Evolutionary conservation across 2,113 vertebrate species (phyloP).

Genomic region (Lanius collurio): DNA sequence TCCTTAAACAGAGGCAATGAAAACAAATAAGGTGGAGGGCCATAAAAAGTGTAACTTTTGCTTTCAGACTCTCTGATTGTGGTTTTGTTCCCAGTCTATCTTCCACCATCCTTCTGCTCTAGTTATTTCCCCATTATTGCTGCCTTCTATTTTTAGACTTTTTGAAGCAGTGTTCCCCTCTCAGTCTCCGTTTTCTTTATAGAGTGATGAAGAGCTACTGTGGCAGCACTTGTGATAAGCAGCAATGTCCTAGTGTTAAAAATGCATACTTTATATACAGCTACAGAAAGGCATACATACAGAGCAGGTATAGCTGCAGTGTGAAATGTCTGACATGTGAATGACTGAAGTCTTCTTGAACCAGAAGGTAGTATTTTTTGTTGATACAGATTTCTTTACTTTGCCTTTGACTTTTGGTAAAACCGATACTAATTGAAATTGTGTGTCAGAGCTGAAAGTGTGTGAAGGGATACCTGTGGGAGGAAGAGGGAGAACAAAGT

Average conservation of each 20-base stretch:
- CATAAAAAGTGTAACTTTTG: neutral
- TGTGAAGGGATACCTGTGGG: conserved; percentile 10
- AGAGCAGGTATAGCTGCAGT: neutral
- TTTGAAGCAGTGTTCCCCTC: neutral
- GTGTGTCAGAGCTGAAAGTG: neutral
- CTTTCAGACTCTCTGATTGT: neutral
- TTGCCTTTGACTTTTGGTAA: neutral
- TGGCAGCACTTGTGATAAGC: neutral
- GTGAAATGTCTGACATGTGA: accelerated
- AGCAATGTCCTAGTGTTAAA: neutral
- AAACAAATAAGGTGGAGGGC: neutral
- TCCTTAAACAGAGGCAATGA: neutral
- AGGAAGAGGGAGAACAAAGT: conserved; percentile 6
- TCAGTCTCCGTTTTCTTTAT: neutral
- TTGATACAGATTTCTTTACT: neutral
- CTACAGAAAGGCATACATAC: neutral
- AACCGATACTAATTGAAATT: neutral
- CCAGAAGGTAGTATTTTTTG: neutral
- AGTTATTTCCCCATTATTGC: neutral
- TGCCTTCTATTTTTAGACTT: neutral
- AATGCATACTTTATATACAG: neutral
- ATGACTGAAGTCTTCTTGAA: neutral
- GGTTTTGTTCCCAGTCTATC: neutral
- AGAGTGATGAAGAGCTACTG: neutral
- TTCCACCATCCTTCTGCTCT: neutral